Evolutionary conservation across 2,113 vertebrate genomes (phyloP).

Genomic region (Lycocorax pyrrhopterus): DNA sequence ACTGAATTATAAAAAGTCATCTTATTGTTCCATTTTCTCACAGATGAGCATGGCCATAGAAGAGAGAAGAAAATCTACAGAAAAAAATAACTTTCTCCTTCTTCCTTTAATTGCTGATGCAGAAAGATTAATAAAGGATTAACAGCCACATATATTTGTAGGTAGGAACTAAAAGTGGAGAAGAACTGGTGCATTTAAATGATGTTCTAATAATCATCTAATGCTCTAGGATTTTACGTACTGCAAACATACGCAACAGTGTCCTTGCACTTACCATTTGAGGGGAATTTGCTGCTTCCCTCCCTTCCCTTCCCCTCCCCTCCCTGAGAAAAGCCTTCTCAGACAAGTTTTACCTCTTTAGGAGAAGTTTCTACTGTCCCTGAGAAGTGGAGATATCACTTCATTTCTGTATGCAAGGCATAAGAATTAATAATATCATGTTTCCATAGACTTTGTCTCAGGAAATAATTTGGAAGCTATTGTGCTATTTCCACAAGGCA

Average conservation of each 20-base stretch:
- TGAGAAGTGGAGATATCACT: not conserved
- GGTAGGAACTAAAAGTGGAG: not conserved
- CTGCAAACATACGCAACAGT: not conserved
- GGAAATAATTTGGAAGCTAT: not conserved
- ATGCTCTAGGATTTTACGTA: not conserved
- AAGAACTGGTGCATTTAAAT: not conserved
- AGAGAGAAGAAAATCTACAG: not conserved
- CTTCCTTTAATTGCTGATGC: not conserved
- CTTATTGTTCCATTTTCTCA: not conserved
- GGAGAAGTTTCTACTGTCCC: not conserved
- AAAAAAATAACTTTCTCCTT: not conserved
- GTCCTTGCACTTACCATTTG: not conserved
- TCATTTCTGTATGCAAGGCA: not conserved
- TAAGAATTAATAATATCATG: not conserved
- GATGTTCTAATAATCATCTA: not conserved
- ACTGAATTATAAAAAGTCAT: not conserved
- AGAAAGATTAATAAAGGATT: not conserved
- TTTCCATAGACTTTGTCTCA: not conserved
- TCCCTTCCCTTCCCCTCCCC: not conserved
- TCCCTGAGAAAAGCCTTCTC: not conserved
- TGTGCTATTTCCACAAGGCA: not conserved
- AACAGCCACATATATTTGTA: not conserved
- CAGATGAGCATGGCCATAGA: not conserved
- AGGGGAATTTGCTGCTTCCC: not conserved
- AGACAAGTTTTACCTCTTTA: not conserved